These are phyloP conservation scores for Lysiphlebus fabarum DNA, from an alignment of 1,140 invertebrate genomes.

Conservation along the genomic window DNA sequence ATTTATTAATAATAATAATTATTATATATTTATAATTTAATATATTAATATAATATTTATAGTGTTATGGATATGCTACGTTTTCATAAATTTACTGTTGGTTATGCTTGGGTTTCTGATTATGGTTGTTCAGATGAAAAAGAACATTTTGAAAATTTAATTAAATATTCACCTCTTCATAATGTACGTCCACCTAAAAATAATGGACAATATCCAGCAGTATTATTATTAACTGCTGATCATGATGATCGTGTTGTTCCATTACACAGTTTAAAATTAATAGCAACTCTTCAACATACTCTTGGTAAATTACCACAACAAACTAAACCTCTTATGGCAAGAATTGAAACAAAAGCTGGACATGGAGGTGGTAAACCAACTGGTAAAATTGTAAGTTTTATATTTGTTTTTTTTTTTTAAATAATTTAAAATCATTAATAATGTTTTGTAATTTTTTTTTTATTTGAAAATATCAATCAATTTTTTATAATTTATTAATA, in stretches of 20 bases:
- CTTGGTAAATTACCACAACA: slow-evolving; percentile 65
- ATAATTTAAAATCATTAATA: slow-evolving; percentile 21
- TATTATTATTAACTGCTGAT: slow-evolving; percentile 88
- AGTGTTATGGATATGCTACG: slow-evolving; percentile 96
- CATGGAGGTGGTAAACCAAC: slow-evolving; percentile 96
- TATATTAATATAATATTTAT: slow-evolving; percentile 35
- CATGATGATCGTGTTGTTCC: slow-evolving; percentile 98
- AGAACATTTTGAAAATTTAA: slow-evolving; percentile 84
- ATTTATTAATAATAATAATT: slow-evolving; percentile 4
- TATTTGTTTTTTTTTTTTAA: no score
- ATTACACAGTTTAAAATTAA: slow-evolving; percentile 92
- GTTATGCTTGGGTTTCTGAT: slow-evolving; percentile 94
- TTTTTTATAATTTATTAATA: slow-evolving; percentile 1
- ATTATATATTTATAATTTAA: slow-evolving; percentile 18
- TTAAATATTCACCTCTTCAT: slow-evolving; percentile 94
- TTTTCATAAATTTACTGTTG: slow-evolving; percentile 98
- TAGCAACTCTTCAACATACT: slow-evolving; percentile 83
- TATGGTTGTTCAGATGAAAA: slow-evolving; percentile 89
- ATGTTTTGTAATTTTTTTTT: slow-evolving; percentile 27
- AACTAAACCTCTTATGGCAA: slow-evolving; percentile 83
- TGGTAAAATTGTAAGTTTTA: slow-evolving; percentile 72
- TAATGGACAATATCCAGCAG: slow-evolving; percentile 80
- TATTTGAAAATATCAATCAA: slow-evolving; percentile 15
- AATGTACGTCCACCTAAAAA: slow-evolving; percentile 74
- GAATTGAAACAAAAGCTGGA: slow-evolving; percentile 92